Evolutionary conservation across 1,140 invertebrate species (phyloP), one percentile per base, ranked within the genome.

Genomic region (Cydia pomonella): DNA sequence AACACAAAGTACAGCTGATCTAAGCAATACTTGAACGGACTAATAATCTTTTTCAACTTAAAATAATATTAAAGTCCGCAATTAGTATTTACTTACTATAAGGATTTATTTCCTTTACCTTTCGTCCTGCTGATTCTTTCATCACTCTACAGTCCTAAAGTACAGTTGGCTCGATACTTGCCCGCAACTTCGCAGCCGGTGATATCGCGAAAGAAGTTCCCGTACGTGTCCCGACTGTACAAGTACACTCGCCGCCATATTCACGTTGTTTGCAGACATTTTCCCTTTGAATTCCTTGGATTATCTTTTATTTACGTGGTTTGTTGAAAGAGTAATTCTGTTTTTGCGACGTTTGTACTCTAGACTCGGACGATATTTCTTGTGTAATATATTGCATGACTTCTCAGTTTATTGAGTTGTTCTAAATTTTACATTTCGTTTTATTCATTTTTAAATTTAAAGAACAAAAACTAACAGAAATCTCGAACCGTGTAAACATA

Each of bases 201-300:
- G 79, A 80, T 79, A 82, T 75, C 75, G 76, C 76, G 73, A 77
- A 82, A 82, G 79, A 81, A 83, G 79, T 83, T 83, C 75, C 25
- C 66, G 75, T 72, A 74, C 80, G 82, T 83, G 82, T 79, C 73
- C 69, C 63, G 78, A 80, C 73, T 80, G 41, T 63, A 44, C 38
- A 44, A 72, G 71, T 50, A 72, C 21, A 73, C 21, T 23, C 44
- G 33, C 29, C 62, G 41, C 64, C 64, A 69, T 72, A 74, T 66
- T 72, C 18, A 25, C 16, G 18, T 21, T 47, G 66, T 66, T 74
- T 66, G 76, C 64, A 69, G 64, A 29, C 64, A 38, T 69, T 41
- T 69, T 69, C 29, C 64, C 64, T 33, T 69, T 33, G 33, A 33
- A 18, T 33, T 38, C 64, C 16, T 38, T 18, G 29, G 64, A 69